Percentiles rank a stretch among this genome's conserved stretches.
Evolutionary conservation across 2,113 vertebrate species (phyloP).

Genomic region (Xenotilapia caudafasciata): DNA sequence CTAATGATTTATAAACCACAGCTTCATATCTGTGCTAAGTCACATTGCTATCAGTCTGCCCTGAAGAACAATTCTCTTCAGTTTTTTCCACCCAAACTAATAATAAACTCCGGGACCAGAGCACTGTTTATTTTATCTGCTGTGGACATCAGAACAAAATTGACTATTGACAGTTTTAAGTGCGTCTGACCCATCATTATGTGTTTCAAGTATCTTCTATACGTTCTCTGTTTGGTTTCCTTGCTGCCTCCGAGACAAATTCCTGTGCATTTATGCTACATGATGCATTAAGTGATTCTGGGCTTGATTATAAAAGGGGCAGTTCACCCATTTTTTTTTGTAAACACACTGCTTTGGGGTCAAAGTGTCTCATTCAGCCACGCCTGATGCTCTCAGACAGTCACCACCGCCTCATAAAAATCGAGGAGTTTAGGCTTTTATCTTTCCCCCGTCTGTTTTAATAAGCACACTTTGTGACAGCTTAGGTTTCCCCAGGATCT

Average conservation of each 20-base stretch:
- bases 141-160: not conserved
- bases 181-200: not conserved
- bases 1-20: too few relatives aligned
- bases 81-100: not conserved
- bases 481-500: slow-evolving; percentile 59
- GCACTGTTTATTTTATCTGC: not conserved
- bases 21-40: slow-evolving; percentile 33
- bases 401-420: slow-evolving; percentile 37
- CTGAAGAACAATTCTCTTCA: not conserved
- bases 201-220: not conserved
- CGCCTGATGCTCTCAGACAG: slow-evolving; percentile 62
- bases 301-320: slow-evolving; percentile 29
- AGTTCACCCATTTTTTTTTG: slow-evolving; percentile 18
- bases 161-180: not conserved
- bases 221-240: not conserved
- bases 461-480: slow-evolving; percentile 70
- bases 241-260: slow-evolving; percentile 15
- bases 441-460: slow-evolving; percentile 50
- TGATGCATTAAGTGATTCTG: slow-evolving; percentile 37
- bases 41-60: not conserved
- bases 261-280: slow-evolving; percentile 33
- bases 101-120: not conserved
- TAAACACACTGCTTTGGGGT: slow-evolving; percentile 29
- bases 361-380: slow-evolving; percentile 35
- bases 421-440: slow-evolving; percentile 46